Evolutionary conservation across 2,113 vertebrate species (phyloP).

Genomic region (Hydrolagus affinis): DNA sequence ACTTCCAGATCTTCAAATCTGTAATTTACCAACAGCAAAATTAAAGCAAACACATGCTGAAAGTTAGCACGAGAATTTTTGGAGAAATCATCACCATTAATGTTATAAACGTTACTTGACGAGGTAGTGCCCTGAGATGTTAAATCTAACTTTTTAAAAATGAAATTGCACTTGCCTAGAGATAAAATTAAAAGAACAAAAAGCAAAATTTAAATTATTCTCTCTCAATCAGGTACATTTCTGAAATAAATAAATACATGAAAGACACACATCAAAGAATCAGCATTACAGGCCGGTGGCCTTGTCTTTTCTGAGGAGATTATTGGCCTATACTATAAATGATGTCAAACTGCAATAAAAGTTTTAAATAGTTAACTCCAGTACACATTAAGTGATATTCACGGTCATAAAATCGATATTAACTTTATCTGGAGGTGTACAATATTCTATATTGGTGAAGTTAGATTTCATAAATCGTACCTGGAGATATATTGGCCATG

Average conservation of each 20-base stretch:
- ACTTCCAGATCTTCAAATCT: neutral
- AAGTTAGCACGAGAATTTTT: neutral
- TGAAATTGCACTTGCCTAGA: neutral
- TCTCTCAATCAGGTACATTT: neutral
- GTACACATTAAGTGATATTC: neutral
- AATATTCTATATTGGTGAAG: slow-evolving; percentile 1
- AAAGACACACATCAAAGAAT: neutral
- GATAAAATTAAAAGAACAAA: slow-evolving; percentile 1
- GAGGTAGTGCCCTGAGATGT: neutral
- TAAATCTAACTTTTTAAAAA: neutral
- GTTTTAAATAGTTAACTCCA: neutral
- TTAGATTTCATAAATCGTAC: slow-evolving; percentile 6
- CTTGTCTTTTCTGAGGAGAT: neutral
- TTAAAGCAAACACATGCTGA: neutral
- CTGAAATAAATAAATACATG: neutral
- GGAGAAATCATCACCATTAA: neutral
- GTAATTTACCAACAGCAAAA: neutral
- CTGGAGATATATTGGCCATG: neutral
- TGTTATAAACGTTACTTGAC: neutral
- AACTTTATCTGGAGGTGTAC: neutral
- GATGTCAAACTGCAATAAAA: neutral
- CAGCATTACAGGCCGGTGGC: neutral
- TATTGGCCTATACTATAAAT: neutral
- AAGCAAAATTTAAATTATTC: neutral
- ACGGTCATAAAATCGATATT: neutral